Conservation (phyloP, 1,140 invertebrate genomes). For the Leptopilina clavipes region DNA sequence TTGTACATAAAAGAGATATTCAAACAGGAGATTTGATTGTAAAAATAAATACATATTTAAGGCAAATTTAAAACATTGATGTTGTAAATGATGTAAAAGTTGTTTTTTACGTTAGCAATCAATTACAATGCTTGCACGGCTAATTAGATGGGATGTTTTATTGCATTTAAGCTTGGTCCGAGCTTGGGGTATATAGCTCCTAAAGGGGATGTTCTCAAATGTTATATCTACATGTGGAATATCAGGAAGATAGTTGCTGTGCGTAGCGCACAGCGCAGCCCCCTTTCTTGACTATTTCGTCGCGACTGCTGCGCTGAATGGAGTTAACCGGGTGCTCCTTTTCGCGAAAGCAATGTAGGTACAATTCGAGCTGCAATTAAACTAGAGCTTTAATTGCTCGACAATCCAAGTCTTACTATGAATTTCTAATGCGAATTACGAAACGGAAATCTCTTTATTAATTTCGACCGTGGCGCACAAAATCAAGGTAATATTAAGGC, state of each 20-base stretch:
- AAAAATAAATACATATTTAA: neutral
- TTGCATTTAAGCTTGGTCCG: neutral
- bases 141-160: conserved; percentile 33
- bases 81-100: conserved; percentile 3
- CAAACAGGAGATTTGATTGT: too few species aligned
- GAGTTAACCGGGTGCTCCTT: conserved; percentile 3
- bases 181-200: neutral
- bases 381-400: conserved; percentile 34
- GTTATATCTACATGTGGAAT: neutral
- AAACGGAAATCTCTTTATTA: conserved; percentile 29
- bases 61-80: neutral
- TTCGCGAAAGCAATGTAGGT: conserved; percentile 27
- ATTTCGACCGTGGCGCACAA: conserved; percentile 1
- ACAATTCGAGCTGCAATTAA: conserved; percentile 33
- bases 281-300: neutral
- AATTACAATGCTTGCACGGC: conserved; percentile 21
- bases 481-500: conserved; percentile 31
- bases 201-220: conserved; percentile 16
- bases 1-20: too few species aligned
- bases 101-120: conserved; percentile 16
- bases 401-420: conserved; percentile 31
- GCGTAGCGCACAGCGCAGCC: too few species aligned
- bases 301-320: conserved; percentile 1
- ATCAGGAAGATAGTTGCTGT: conserved; percentile 1
- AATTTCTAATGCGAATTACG: conserved; percentile 33